These are phyloP conservation scores for Poecile montanus DNA, from an alignment of 2,797 vertebrate genomes.

Conservation along the genomic window DNA sequence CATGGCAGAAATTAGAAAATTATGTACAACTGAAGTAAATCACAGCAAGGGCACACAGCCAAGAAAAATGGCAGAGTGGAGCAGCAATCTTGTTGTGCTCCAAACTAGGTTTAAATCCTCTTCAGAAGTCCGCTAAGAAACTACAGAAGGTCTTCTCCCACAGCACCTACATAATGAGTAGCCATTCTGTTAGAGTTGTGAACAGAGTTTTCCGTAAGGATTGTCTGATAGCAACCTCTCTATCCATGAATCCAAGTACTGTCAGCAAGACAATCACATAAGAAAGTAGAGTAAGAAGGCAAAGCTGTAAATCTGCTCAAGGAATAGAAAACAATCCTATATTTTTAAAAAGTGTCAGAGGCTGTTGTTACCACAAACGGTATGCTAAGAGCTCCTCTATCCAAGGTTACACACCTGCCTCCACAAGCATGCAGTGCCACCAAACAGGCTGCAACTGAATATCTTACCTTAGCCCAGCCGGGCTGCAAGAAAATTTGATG, in stretches of 20 bases:
- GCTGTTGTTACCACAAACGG: neutral
- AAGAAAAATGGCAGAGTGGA: neutral
- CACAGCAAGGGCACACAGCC: neutral
- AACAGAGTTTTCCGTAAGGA: neutral
- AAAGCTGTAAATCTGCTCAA: neutral
- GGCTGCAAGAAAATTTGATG: neutral
- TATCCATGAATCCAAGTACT: neutral
- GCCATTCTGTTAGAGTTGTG: neutral
- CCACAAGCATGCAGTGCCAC: neutral
- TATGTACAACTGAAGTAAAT: neutral
- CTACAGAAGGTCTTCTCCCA: neutral
- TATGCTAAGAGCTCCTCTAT: neutral
- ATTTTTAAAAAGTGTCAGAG: neutral
- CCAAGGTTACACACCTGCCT: neutral
- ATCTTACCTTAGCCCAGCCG: neutral
- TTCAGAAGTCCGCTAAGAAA: neutral
- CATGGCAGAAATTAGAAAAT: neutral
- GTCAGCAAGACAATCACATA: neutral
- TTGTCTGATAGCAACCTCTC: neutral
- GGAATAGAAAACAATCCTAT: neutral
- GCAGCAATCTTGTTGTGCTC: neutral
- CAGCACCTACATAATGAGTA: neutral
- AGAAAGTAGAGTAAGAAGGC: neutral
- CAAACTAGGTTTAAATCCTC: neutral
- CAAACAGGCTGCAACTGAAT: neutral